Conservation (phyloP, 2,888 invertebrate species). For the Papilio gigon region DNA sequence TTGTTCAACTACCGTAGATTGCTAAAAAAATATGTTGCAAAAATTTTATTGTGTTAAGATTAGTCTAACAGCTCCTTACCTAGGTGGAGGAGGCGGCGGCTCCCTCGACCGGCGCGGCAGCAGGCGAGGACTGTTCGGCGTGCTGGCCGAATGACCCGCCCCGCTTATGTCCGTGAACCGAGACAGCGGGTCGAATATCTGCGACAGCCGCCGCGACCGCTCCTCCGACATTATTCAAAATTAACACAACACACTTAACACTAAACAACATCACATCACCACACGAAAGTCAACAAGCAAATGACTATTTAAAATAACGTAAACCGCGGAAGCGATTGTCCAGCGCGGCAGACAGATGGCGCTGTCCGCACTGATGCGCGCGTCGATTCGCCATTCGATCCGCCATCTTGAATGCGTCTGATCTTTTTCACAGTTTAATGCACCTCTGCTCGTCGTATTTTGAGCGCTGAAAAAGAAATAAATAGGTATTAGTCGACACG, state of each 20-base stretch:
- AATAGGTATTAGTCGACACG: constrained; percentile 58
- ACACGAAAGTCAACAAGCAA: constrained; percentile 65
- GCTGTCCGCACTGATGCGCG: constrained; percentile 56
- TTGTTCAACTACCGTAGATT: not conserved
- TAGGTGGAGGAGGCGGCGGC: constrained; percentile 77
- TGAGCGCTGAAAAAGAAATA: constrained; percentile 75
- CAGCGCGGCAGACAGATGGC: constrained; percentile 67
- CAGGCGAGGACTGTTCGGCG: constrained; percentile 88
- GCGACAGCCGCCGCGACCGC: constrained; percentile 88
- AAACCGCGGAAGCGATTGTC: constrained; percentile 64
- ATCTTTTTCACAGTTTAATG: constrained; percentile 74
- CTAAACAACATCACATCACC: constrained; percentile 72
- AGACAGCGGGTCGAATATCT: constrained; percentile 91
- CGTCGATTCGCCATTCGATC: constrained; percentile 44
- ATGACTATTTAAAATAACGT: constrained; percentile 74
- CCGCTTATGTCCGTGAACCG: constrained; percentile 86
- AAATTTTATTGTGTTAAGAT: not conserved
- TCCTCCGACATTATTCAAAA: constrained; percentile 83
- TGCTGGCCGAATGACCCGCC: constrained; percentile 82
- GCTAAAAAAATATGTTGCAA: not conserved
- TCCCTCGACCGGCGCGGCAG: constrained; percentile 83
- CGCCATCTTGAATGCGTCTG: constrained; percentile 69
- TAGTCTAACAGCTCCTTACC: constrained; percentile 56
- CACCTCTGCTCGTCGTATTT: constrained; percentile 64
- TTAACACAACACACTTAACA: constrained; percentile 63